These are phyloP conservation scores for Mirounga angustirostris DNA, from an alignment of 2,113 vertebrate genomes.

Conservation along the genomic window DNA sequence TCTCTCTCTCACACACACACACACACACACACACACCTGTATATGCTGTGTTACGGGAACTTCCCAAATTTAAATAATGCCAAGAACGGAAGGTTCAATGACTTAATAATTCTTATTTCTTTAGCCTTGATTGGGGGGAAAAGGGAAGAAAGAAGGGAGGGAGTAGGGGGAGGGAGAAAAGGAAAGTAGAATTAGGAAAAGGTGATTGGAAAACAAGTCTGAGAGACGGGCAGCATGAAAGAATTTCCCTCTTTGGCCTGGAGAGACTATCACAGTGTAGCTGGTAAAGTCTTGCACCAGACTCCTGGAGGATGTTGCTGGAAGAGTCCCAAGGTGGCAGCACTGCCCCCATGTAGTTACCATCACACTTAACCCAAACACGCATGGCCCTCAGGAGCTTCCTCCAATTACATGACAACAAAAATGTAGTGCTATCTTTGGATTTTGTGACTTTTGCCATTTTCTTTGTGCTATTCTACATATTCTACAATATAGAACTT, in stretches of 20 bases:
- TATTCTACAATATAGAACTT: background rate
- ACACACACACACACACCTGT: background rate
- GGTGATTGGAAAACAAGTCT: background rate
- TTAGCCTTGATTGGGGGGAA: background rate
- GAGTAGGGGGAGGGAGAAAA: background rate
- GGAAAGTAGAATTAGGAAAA: background rate
- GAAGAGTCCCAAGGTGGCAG: background rate
- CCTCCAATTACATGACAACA: background rate
- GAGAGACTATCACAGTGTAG: background rate
- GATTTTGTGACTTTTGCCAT: background rate
- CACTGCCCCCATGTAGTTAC: background rate
- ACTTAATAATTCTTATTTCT: background rate
- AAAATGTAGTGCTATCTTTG: background rate
- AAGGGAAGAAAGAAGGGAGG: background rate
- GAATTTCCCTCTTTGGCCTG: background rate
- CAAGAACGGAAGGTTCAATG: background rate
- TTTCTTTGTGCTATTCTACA: background rate
- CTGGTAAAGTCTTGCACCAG: background rate
- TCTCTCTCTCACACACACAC: background rate
- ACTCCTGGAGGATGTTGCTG: background rate
- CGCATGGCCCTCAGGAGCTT: background rate
- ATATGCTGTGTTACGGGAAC: background rate
- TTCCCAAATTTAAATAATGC: slow-evolving; percentile 19
- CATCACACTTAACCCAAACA: background rate
- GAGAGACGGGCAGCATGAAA: background rate